A percentile compares a stretch with the other conserved stretches of the same genome.
Evolutionary conservation across 2,113 vertebrate genomes (phyloP).

Genomic region (rabbit (Oryctolagus cuniculus)): DNA sequence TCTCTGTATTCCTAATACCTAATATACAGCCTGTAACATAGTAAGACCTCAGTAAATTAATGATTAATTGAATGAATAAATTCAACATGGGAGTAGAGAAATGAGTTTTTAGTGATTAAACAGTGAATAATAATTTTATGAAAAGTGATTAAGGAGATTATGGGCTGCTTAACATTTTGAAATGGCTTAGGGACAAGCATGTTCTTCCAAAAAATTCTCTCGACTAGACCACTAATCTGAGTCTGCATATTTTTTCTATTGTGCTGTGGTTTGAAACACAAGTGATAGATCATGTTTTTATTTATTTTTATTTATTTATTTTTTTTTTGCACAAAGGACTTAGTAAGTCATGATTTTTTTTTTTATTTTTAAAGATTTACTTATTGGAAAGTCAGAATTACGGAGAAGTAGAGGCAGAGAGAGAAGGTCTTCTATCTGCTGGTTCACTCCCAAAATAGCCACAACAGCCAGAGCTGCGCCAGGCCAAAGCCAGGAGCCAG

Average conservation of each 20-base stretch:
- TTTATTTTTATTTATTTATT: too few relatives aligned
- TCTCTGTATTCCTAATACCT: background rate
- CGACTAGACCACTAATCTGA: background rate
- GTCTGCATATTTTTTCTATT: background rate
- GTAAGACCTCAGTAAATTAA: background rate
- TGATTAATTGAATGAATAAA: constrained; percentile 25
- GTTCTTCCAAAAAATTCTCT: constrained; percentile 12
- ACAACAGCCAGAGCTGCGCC: too few relatives aligned
- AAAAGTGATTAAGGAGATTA: constrained; percentile 13
- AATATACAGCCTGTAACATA: background rate
- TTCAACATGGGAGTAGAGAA: background rate
- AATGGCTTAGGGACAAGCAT: background rate
- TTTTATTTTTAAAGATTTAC: too few relatives aligned
- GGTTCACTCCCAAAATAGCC: too few relatives aligned
- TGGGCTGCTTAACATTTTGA: constrained; percentile 20
- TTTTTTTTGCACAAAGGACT: background rate
- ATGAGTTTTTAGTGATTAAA: background rate
- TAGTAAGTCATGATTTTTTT: too few relatives aligned
- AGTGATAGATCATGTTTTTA: background rate
- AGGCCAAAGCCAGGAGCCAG: too few relatives aligned
- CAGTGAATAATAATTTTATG: background rate
- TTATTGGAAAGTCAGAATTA: too few relatives aligned
- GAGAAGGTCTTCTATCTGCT: too few relatives aligned
- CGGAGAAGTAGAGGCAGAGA: too few relatives aligned
- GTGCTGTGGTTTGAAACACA: constrained; percentile 14